These are phyloP conservation scores for Alligator sinensis DNA, from an alignment of 2,113 vertebrate species.

Conservation along the genomic window DNA sequence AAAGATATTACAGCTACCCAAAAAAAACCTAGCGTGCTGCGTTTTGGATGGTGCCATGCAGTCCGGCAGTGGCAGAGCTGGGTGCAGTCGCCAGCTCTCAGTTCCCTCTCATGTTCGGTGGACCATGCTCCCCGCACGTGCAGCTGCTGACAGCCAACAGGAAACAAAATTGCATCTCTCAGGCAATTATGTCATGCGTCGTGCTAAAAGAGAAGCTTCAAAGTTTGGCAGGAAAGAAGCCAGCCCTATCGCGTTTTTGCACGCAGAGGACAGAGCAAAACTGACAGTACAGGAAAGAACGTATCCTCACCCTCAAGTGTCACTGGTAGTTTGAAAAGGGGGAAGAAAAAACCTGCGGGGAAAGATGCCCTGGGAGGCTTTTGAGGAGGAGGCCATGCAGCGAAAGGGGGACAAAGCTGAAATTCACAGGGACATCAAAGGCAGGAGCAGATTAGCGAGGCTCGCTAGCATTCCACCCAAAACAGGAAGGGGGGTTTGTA, in stretches of 20 bases:
- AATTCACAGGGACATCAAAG: background rate
- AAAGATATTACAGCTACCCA: too few species aligned
- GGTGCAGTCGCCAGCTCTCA: too few species aligned
- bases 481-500: background rate
- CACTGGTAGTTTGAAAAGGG: background rate
- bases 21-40: too few species aligned
- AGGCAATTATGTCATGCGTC: accelerated
- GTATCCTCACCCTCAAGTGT: background rate
- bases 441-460: background rate
- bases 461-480: background rate
- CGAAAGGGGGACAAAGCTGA: accelerated
- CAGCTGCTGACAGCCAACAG: accelerated
- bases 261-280: accelerated
- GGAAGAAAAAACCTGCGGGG: background rate
- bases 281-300: accelerated
- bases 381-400: background rate
- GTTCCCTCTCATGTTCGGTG: too few species aligned
- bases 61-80: too few species aligned
- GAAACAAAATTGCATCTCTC: background rate
- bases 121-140: too few species aligned
- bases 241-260: accelerated
- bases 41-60: too few species aligned
- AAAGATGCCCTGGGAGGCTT: background rate
- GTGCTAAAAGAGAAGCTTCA: accelerated
- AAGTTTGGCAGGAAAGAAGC: accelerated